Percentiles rank a stretch among this genome's conserved stretches.
Evolutionary conservation across 2,888 invertebrate genomes (phyloP).

Genomic region (Netelia virgata): DNA sequence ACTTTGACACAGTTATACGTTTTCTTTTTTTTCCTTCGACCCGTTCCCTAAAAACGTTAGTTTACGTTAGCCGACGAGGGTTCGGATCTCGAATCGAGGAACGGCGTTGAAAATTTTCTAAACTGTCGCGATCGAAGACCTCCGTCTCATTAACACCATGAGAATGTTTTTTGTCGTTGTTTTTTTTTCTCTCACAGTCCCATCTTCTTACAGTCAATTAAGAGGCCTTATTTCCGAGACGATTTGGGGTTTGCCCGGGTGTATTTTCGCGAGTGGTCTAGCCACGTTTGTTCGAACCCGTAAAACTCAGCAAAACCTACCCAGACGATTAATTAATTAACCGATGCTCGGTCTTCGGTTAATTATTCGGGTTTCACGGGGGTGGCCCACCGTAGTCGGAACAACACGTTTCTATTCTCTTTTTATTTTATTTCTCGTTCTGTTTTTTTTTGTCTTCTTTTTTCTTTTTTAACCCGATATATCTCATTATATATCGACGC

Average conservation of each 20-base stretch:
- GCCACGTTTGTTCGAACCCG: conserved; percentile 30
- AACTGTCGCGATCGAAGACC: conserved; percentile 31
- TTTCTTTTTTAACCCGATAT: conserved; percentile 47
- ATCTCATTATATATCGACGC: conserved; percentile 54
- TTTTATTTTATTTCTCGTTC: conserved; percentile 1
- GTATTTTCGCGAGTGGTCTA: conserved; percentile 57
- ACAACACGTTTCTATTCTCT: conserved; percentile 35
- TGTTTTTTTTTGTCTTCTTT: conserved; percentile 11
- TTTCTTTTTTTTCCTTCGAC: conserved; percentile 29
- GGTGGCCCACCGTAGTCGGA: conserved; percentile 50
- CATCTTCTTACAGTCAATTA: conserved; percentile 58
- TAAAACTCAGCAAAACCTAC: conserved; percentile 55
- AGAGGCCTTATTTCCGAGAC: conserved; percentile 48
- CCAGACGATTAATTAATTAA: conserved; percentile 77
- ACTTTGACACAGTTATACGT: conserved; percentile 2
- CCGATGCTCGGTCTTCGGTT: conserved; percentile 73
- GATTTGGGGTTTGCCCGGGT: conserved; percentile 16
- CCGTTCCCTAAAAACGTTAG: conserved; percentile 23
- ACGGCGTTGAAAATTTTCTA: conserved; percentile 3
- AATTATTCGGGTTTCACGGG: conserved; percentile 73
- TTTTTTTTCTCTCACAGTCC: conserved; percentile 23
- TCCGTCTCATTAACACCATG: conserved; percentile 57
- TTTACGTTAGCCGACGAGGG: conserved; percentile 28
- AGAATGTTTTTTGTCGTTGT: conserved; percentile 19
- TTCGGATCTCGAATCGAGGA: conserved; percentile 17